Evolutionary conservation across 2,888 invertebrate genomes (phyloP), one percentile per base, ranked within the genome.

Genomic region (Rhamnusium bicolor): DNA sequence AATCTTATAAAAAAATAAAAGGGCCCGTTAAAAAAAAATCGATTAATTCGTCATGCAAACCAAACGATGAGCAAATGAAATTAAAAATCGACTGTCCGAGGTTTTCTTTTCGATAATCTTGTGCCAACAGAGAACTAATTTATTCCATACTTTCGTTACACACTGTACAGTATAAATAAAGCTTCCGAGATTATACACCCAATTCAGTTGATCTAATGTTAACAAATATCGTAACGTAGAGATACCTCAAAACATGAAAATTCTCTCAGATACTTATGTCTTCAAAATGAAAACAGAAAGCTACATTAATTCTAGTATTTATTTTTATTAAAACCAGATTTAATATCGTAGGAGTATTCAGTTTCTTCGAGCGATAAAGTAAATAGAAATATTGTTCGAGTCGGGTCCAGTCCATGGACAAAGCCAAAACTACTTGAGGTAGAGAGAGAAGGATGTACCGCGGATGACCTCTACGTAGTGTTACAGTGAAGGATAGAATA

Each of bases 381-480:
- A 84, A 85, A 85, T 83, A 84, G 84, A 85, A 85, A 85, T 84
- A 83, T 83, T 84, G 83, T 82, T 80, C 76, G 75, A 24, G n/a
- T 51, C 58, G 66, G 49, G 71, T 24, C 60, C 58, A 29, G 71
- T 66, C 76, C 74, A 72, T 29, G 56, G 63, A 62, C 65, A 53
- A 51, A 65, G 53, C 65, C 65, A 18, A 65, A 65, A 53, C 51
- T 65, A 16, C 65, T 24, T 27, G 51, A 49, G 49, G 1, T 27
- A 6, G 29, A 65, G 53, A 65, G 63, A 65, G 65, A 53, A 10
- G 12, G 40, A 53, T 3, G 51, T n/a, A 19, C 10, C 21, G 29
- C 65, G 3, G 53, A 53, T 65, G 65, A 65, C 65, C 65, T 65
- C 65, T 53, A 29, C 32, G 24, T 32, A n/a, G 53, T 53, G 53